phyloP scores from a whole-genome alignment of 2,888 invertebrate species.

The Hydraecia micacea region DNA sequence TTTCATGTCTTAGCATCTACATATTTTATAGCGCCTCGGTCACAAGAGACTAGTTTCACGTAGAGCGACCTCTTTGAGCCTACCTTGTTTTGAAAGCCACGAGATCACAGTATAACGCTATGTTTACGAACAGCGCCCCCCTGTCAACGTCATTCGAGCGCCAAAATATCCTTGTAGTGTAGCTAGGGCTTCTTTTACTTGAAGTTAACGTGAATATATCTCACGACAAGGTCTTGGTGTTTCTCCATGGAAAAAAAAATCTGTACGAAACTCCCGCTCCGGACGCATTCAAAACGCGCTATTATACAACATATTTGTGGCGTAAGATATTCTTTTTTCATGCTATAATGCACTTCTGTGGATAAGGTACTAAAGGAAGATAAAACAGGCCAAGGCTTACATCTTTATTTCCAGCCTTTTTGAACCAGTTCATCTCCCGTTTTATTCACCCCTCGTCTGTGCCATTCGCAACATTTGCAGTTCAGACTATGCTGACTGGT shows the following conservation, averaged over 20 bases:
- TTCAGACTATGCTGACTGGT: not conserved
- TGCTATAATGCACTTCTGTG: not conserved
- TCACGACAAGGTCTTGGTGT: not conserved
- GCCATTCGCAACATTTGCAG: not conserved
- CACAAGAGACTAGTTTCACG: not conserved
- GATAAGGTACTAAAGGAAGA: not conserved
- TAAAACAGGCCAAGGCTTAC: not conserved
- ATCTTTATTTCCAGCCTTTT: not conserved
- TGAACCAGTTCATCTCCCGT: not conserved
- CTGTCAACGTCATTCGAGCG: not conserved
- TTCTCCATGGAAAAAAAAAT: not conserved
- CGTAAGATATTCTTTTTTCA: not conserved
- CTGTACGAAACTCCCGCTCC: not conserved
- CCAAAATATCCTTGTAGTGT: not conserved
- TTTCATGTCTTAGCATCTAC: constrained; percentile 2
- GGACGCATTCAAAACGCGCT: not conserved
- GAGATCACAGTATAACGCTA: not conserved
- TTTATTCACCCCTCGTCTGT: constrained; percentile 1
- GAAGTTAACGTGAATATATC: not conserved
- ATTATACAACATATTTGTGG: not conserved
- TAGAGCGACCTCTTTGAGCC: not conserved
- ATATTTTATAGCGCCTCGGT: not conserved
- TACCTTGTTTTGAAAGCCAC: not conserved
- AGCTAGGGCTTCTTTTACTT: not conserved
- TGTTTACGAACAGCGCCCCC: not conserved